These are phyloP conservation scores for Turdus rufiventris DNA, from an alignment of 2,113 vertebrate species.

Conservation along the genomic window DNA sequence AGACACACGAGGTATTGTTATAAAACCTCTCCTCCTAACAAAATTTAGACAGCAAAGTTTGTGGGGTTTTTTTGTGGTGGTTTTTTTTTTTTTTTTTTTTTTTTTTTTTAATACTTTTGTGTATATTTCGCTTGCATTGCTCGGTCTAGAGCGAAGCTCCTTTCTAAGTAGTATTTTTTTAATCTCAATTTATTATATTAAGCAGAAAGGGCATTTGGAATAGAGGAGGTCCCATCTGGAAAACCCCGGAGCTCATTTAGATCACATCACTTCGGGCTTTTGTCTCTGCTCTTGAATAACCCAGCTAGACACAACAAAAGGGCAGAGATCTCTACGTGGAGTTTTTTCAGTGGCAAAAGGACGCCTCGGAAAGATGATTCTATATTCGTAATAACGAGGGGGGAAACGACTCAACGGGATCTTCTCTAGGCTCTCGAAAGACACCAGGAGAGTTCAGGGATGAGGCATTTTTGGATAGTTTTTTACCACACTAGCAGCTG, in stretches of 20 bases:
- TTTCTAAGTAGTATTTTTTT: background rate
- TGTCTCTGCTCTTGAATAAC: slow-evolving; percentile 84
- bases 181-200: background rate
- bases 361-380: slow-evolving; percentile 52
- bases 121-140: background rate
- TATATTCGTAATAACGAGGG: slow-evolving; percentile 3
- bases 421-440: slow-evolving; percentile 26
- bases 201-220: slow-evolving; percentile 56
- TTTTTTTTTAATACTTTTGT: background rate
- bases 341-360: slow-evolving; percentile 56
- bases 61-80: background rate
- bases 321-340: slow-evolving; percentile 58
- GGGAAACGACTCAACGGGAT: background rate
- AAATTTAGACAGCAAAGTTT: background rate
- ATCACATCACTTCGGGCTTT: slow-evolving; percentile 86
- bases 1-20: background rate
- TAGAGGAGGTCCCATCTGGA: slow-evolving; percentile 92
- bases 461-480: slow-evolving; percentile 14
- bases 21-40: background rate
- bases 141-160: background rate
- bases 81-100: background rate
- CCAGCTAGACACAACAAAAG: slow-evolving; percentile 73
- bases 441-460: background rate
- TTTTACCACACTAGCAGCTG: background rate
- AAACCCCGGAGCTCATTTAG: slow-evolving; percentile 88